Conservation (phyloP, 2,797 vertebrate genomes). For the Ctenopoma kingsleyae region DNA sequence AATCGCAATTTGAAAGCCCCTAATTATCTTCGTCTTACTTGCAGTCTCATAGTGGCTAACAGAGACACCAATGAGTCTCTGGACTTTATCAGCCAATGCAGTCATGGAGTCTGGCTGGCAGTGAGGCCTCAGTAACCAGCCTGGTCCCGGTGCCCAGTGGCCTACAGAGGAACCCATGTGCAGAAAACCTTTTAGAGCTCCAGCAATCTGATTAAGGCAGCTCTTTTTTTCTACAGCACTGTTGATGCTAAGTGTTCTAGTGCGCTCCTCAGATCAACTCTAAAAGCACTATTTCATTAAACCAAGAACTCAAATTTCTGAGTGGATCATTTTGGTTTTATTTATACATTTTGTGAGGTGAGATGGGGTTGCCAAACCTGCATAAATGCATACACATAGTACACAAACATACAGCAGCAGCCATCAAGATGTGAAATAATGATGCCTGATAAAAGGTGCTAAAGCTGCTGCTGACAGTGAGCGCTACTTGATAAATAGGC, state of each 20-base stretch:
- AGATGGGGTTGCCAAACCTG: slow-evolving; percentile 29
- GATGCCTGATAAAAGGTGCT: slow-evolving; percentile 61
- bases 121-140: slow-evolving; percentile 63
- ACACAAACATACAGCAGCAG: slow-evolving; percentile 33
- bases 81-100: slow-evolving; percentile 67
- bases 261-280: slow-evolving; percentile 72
- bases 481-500: slow-evolving; percentile 63
- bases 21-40: slow-evolving; percentile 76
- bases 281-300: slow-evolving; percentile 80
- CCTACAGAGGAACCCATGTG: slow-evolving; percentile 71
- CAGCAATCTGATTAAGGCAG: slow-evolving; percentile 80
- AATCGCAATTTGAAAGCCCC: slow-evolving; percentile 74
- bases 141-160: slow-evolving; percentile 61
- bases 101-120: slow-evolving; percentile 59
- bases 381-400: slow-evolving; percentile 5
- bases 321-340: slow-evolving; percentile 71
- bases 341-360: slow-evolving; percentile 62
- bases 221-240: slow-evolving; percentile 57
- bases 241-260: slow-evolving; percentile 78
- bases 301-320: slow-evolving; percentile 73
- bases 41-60: slow-evolving; percentile 63
- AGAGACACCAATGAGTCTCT: slow-evolving; percentile 74
- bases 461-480: slow-evolving; percentile 57
- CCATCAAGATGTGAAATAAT: slow-evolving; percentile 66
- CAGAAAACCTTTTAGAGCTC: slow-evolving; percentile 80